A percentile compares a stretch with the other conserved stretches of the same genome.
Evolutionary conservation across 2,888 invertebrate genomes (phyloP).

Genomic region (Hanleya hanleyi): DNA sequence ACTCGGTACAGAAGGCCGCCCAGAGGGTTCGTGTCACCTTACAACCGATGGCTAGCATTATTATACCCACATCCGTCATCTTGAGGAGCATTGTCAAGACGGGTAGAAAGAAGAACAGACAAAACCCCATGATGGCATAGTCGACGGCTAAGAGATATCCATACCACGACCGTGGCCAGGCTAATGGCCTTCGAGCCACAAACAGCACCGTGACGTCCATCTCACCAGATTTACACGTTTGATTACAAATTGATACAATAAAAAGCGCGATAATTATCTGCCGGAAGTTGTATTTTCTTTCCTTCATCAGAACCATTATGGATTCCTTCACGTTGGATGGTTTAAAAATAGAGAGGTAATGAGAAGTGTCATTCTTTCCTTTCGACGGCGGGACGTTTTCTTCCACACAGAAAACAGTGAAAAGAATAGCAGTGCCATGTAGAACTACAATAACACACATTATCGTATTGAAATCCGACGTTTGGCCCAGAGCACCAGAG

Average conservation of each 20-base stretch:
- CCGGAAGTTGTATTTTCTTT: conserved; percentile 45
- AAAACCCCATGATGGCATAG: conserved; percentile 70
- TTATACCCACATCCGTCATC: conserved; percentile 60
- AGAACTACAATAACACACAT: conserved; percentile 60
- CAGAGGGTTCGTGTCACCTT: conserved; percentile 57
- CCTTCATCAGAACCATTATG: conserved; percentile 49
- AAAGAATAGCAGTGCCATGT: conserved; percentile 57
- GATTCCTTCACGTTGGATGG: conserved; percentile 55
- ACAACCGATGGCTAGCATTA: conserved; percentile 64
- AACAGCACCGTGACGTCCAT: conserved; percentile 69
- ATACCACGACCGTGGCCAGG: conserved; percentile 67
- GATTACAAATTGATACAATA: conserved; percentile 55
- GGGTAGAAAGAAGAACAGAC: conserved; percentile 67
- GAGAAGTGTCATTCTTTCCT: not conserved
- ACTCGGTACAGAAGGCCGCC: conserved; percentile 58
- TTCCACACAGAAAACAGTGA: conserved; percentile 54
- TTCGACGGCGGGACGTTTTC: conserved; percentile 50
- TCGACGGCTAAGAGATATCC: conserved; percentile 70
- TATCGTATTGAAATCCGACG: conserved; percentile 50
- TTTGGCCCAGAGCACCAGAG: conserved; percentile 61
- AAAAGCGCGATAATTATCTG: conserved; percentile 57
- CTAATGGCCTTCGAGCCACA: conserved; percentile 64
- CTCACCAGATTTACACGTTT: conserved; percentile 70
- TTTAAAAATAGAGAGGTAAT: conserved; percentile 33
- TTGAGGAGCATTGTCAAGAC: conserved; percentile 57